Base-by-base conservation (phyloP, 1,140 invertebrate species). In the Zaprionus ghesquierei region DNA sequence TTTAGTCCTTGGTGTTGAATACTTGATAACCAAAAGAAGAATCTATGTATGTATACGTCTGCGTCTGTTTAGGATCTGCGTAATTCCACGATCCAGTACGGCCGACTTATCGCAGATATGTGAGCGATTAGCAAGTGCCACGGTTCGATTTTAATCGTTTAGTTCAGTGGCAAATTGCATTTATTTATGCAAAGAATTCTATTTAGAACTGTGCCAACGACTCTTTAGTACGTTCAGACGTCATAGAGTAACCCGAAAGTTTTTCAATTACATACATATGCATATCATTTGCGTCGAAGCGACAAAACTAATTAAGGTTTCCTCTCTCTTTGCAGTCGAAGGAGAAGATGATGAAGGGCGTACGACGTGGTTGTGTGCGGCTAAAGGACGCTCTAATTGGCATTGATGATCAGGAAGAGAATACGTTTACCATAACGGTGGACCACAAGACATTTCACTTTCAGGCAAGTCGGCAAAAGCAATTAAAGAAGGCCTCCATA, bases 371-470 rank as follows among this genome's bases (percentile, higher is more conserved):
- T 27, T 99, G 98, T 93, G 98, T 99, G 4, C 93, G 97, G 15
- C 93, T 98, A 9, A 95, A 97, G 92, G 98, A 98, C 62, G 98
- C 99, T 5, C 95, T 99, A 20, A 98, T 99, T 89, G 99, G 99
- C 22, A 99, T 99, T 82, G 98, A 99, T 92, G 98, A 99, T 93
- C 98, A 99, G 93, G 99, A 99, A 93, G 98, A 99, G 91, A 98
- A 98, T 79, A 99, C 98, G 8, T 99, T 99, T 93, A 99, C 98
- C 13, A 98, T 99, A 80, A 99, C 98, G 5, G 98, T 99, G 5
- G 98, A 99, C 93, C 96, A 98, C 74, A 99, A 99, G 93, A 98
- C 98, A 15, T 99, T 99, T 93, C 99, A 99, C 93, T 99, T 99
- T 92, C 98, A 97, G 92, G 94, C 93, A 89, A 90, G 58, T 61